A percentile compares a stretch with the other conserved stretches of the same genome.
phyloP scores from a whole-genome alignment of 1,140 invertebrate genomes.

The Helicoverpa armigera region DNA sequence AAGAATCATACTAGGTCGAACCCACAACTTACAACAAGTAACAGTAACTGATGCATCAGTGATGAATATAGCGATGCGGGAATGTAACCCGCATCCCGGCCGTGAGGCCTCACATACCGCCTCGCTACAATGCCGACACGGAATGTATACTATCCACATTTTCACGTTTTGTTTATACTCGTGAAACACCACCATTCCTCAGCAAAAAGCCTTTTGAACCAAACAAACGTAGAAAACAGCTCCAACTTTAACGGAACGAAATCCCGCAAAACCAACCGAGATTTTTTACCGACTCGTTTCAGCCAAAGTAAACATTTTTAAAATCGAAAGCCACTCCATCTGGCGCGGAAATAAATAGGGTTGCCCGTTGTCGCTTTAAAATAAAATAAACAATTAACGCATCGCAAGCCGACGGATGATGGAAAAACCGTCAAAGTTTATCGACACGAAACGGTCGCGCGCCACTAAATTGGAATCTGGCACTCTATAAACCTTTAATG shows the following conservation, averaged over 20 bases:
- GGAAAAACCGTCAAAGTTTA: constrained; percentile 62
- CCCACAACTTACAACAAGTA: background rate
- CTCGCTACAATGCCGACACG: too few relatives aligned
- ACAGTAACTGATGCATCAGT: background rate
- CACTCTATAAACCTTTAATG: constrained; percentile 75
- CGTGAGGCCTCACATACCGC: background rate
- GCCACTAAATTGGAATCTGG: constrained; percentile 71
- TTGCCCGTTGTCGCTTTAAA: constrained; percentile 28
- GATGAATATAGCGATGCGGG: background rate
- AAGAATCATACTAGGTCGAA: background rate
- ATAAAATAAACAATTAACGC: constrained; percentile 52
- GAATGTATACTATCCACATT: background rate
- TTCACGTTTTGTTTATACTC: background rate
- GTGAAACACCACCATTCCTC: background rate
- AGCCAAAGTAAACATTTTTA: constrained; percentile 20
- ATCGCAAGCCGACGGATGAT: constrained; percentile 39
- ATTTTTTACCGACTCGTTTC: background rate
- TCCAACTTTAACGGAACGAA: too few relatives aligned
- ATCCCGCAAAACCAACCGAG: background rate
- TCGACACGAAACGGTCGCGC: constrained; percentile 52
- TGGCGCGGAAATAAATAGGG: constrained; percentile 11
- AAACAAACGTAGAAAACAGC: background rate
- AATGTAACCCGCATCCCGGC: background rate
- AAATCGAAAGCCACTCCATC: constrained; percentile 11
- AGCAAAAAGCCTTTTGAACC: background rate